Evolutionary conservation across 2,888 invertebrate species (phyloP).

Genomic region (Bibio marci): DNA sequence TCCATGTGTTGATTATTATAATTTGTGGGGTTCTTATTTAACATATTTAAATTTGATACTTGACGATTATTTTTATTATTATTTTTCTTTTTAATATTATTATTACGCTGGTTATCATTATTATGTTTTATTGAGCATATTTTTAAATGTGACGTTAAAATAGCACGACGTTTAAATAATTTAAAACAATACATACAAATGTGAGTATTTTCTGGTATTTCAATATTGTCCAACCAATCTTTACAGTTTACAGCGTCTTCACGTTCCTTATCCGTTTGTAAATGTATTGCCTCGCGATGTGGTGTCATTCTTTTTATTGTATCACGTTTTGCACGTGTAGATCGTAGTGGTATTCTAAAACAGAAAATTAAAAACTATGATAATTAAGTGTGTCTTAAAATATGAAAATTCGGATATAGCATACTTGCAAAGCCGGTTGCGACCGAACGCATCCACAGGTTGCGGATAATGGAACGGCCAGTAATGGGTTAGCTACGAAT

Average conservation of each 20-base stretch:
- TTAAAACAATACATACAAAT: constrained; percentile 44
- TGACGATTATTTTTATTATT: not conserved
- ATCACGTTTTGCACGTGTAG: constrained; percentile 48
- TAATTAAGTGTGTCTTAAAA: no score
- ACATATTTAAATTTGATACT: not conserved
- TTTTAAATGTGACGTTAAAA: constrained; percentile 50
- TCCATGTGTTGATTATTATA: no score
- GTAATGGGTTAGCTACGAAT: no score
- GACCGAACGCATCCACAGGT: no score
- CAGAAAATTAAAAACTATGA: constrained; percentile 9
- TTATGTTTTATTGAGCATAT: constrained; percentile 33
- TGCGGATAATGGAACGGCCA: no score
- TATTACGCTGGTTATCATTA: not conserved
- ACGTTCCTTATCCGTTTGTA: constrained; percentile 15
- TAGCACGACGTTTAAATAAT: constrained; percentile 54
- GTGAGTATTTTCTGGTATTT: constrained; percentile 39
- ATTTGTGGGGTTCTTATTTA: no score
- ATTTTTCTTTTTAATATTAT: not conserved
- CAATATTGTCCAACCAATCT: constrained; percentile 48
- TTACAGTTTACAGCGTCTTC: constrained; percentile 15
- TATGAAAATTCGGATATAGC: no score
- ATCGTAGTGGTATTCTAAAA: constrained; percentile 46
- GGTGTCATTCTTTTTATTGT: constrained; percentile 31
- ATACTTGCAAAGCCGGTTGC: no score
- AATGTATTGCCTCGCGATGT: constrained; percentile 21